Base-by-base conservation (phyloP, 1,140 invertebrate species). In the Agrilus planipennis region DNA sequence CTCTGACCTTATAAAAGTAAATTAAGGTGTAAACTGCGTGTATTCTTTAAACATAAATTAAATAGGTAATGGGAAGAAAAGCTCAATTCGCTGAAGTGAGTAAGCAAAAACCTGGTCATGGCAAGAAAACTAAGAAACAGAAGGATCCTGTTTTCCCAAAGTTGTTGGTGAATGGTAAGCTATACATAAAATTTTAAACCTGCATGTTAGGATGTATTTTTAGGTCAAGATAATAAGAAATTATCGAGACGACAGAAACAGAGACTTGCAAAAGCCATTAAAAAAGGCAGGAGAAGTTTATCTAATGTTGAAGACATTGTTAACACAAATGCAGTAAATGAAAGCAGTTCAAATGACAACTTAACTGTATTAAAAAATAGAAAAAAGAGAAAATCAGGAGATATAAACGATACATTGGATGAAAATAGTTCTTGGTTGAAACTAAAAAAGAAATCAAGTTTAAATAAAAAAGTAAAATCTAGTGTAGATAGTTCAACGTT, bases 81-180 rank as follows among this genome's bases (percentile, higher is more conserved):
- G 84, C 77, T 18, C 83, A 87, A 53, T 91, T 81, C 57, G 67
- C 70, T 50, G 71, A 71, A 46, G 73, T 73, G 23, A 75, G 75
- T 46, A 73, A 75, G 35, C 62, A 67, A n/a, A 84, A 85, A 51
- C 82, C 75, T 61, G 88, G 87, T 5, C 84, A 79, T 19, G 89
- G 86, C 1, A 73, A 76, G 44, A 93, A 91, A 67, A 69, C 84
- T 0, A 81, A 76, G 47, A 91, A 91, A 60, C 89, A 91, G 54
- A 73, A 75, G 38, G 73, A 83, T 47, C 88, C 88, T 6, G 65
- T 66, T 31, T 81, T 89, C 57, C 73, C 73, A 46, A 70, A 72
- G n/a, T n/a, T n/a, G n/a, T n/a, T n/a, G n/a, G n/a, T n/a, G n/a
- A n/a, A n/a, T n/a, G n/a, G n/a, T n/a, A n/a, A n/a, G n/a, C n/a